These are phyloP conservation scores for Temnothorax longispinosus DNA, from an alignment of 1,140 invertebrate genomes.

Conservation along the genomic window DNA sequence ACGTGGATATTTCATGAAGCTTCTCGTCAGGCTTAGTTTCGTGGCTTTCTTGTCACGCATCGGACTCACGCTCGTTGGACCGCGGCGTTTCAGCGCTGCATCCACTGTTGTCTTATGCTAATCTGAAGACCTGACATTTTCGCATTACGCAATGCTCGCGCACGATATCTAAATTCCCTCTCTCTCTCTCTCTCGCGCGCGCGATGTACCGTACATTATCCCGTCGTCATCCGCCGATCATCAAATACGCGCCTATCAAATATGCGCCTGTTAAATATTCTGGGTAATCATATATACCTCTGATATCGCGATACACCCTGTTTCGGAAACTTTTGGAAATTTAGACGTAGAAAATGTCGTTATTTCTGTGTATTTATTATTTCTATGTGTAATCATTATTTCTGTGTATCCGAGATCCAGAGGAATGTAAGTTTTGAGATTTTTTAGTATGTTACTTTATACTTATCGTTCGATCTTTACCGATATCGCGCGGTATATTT, in stretches of 20 bases:
- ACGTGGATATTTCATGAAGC: not conserved
- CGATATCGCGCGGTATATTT: constrained; percentile 24
- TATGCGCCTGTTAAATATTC: constrained; percentile 3
- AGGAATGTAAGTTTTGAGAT: not conserved
- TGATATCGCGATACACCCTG: not conserved
- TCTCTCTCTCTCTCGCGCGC: constrained; percentile 14
- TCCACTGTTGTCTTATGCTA: constrained; percentile 70
- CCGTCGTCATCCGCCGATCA: constrained; percentile 16
- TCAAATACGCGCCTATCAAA: constrained; percentile 30
- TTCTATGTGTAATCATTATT: not conserved
- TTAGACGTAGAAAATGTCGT: not conserved
- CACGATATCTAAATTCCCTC: constrained; percentile 53
- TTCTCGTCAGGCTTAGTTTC: not conserved
- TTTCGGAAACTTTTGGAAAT: not conserved
- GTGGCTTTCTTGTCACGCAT: constrained; percentile 60
- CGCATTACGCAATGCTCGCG: constrained; percentile 60
- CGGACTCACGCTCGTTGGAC: constrained; percentile 61
- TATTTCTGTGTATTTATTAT: not conserved
- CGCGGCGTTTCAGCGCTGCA: constrained; percentile 53
- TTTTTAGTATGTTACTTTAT: not conserved
- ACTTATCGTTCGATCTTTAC: not conserved
- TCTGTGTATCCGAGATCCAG: not conserved
- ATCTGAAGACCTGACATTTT: constrained; percentile 56
- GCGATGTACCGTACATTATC: constrained; percentile 21
- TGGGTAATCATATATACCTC: not conserved